Percentiles rank a stretch among this genome's conserved stretches.
phyloP scores from a whole-genome alignment of 2,113 vertebrate species.

The Calyptommatus sinebrachiatus region DNA sequence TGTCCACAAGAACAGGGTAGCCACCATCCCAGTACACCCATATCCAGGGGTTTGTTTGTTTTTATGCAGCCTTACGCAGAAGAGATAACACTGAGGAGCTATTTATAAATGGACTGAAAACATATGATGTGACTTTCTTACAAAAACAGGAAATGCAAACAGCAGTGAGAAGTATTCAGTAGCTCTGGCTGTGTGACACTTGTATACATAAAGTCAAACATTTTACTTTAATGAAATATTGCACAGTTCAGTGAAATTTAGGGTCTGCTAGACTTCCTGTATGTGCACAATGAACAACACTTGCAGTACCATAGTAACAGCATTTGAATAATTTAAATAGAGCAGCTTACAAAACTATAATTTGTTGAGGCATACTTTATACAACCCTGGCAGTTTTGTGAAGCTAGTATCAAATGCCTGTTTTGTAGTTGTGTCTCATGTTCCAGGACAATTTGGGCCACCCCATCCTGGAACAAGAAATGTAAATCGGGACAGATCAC shows the following conservation, averaged over 20 bases:
- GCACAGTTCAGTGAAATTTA: conserved; percentile 33
- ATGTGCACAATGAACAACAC: conserved; percentile 32
- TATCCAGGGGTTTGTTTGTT: no score
- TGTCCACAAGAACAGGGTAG: no score
- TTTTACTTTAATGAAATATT: conserved; percentile 62
- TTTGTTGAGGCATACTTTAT: conserved; percentile 36
- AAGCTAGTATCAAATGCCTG: background rate
- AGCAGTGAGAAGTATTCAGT: background rate
- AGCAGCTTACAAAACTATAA: conserved; percentile 42
- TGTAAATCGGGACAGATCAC: no score
- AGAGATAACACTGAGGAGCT: background rate
- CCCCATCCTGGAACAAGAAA: no score
- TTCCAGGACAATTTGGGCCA: no score
- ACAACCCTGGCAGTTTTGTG: background rate
- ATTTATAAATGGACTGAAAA: background rate
- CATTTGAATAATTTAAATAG: conserved; percentile 36
- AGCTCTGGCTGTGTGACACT: background rate
- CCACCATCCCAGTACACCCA: no score
- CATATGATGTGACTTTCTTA: background rate
- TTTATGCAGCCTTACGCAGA: no score
- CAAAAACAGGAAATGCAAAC: background rate
- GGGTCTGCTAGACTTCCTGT: conserved; percentile 40
- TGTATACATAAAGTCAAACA: background rate
- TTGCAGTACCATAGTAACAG: conserved; percentile 44
- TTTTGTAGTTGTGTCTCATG: no score